Base-by-base conservation (phyloP, 2,888 invertebrate genomes). In the Sericinus montela region DNA sequence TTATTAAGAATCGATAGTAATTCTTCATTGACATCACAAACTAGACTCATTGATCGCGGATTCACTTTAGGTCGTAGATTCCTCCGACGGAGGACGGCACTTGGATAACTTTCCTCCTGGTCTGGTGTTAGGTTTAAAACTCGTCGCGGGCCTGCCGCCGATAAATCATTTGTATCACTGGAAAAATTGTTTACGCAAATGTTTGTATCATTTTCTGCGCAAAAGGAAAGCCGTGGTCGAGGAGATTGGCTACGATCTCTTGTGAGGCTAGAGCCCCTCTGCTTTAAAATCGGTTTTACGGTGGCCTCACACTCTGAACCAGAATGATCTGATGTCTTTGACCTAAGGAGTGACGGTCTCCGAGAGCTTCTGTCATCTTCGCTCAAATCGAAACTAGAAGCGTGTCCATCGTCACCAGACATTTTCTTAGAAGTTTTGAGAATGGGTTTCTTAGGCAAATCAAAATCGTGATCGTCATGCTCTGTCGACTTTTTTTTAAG, bases 401-500 rank as follows among this genome's bases (percentile, higher is more conserved):
- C 72, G 55, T 89, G 81, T 49, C 87, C 83, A 69, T 93, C 92
- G 60, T 93, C 93, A 43, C 91, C 90, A 23, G 92, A 92, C 65
- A 91, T 89, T 67, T 91, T 93, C 60, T 92, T 92, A 1, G 93
- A 91, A 39, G 92, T 91, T 74, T 96, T 96, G 36, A 96, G 80
- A 60, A 96, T 96, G 25, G 96, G 94, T 67, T 91, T 92, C 64
- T 91, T 93, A 0, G 93, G 93, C 59, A 91, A 90, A 41, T 94
- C 93, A 60, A 93, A 94, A 40, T 92, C 93, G 63, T 91, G 90
- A 61, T 94, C 94, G 55, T 93, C 93, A 38, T 93, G 92, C 65
- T 94, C 94, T 55, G 93, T 93, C 0, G 93, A 93, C 74, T 97
- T 96, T 84, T 97, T 97, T 80, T 97, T 97, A 32, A 97, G 75